Evolutionary conservation across 1,140 invertebrate species (phyloP), one percentile per base, ranked within the genome.

Genomic region (Rhopalosiphum padi): DNA sequence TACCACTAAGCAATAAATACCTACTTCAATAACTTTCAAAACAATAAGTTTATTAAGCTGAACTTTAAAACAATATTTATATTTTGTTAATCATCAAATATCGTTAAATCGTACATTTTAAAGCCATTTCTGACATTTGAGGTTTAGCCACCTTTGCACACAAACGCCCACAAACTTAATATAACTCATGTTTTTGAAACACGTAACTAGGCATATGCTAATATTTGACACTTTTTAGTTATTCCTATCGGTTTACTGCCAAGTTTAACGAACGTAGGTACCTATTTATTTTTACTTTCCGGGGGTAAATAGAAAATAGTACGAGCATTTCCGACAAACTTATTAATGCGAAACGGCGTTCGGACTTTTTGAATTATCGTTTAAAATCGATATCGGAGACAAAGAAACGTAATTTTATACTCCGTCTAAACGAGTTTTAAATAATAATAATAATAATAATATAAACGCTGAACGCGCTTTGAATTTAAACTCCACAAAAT

Each of bases 391-490:
- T 48, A 51, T 46, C 25, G 21, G 30, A 46, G 23, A 86, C 85
- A 88, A 88, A 88, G 30, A 51, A 48, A 48, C 46, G 43, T 88
- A 85, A 85, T 51, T 88, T 51, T n/a, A 51, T 48, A 48, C 46
- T 35, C 86, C 51, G 37, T 43, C 48, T 35, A 88, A 88, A n/a
- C 86, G 46, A 25, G n/a, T 43, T 88, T 88, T 88, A 88, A 48
- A 77, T 77, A 77, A 51, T 51, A 48, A 48, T 48, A 48, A 48
- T 48, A 48, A 48, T 48, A 51, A 51, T 51, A 51, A 88, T 35
- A 48, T 48, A 88, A 88, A 43, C 3, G 83, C 9, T 3, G 83
- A 43, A 46, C 25, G 85, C 41, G 43, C 37, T 5, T 86, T 11
- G 43, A 86, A 86, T 86, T 86, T 86, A 46, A 86, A 86, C 41